Evolutionary conservation across 2,797 vertebrate species (phyloP).

Genomic region (Gymnocypris eckloni): DNA sequence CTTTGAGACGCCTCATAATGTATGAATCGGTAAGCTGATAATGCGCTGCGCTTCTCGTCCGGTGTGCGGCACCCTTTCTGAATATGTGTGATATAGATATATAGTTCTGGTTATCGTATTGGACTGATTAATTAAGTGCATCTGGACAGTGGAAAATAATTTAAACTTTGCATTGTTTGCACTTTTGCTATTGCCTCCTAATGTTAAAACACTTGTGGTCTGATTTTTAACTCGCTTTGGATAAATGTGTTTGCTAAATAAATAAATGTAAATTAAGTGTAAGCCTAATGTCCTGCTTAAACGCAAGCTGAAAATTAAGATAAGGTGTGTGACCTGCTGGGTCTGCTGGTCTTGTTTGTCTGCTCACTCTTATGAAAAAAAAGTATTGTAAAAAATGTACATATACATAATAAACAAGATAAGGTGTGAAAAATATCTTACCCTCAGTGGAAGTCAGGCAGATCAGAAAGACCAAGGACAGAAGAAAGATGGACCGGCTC

Average conservation of each 20-base stretch:
- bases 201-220: too few relatives aligned
- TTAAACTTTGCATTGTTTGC: too few relatives aligned
- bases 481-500: slow-evolving; percentile 9
- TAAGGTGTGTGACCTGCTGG: background rate
- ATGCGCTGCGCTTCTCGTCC: background rate
- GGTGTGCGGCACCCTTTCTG: background rate
- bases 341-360: too few relatives aligned
- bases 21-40: background rate
- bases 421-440: slow-evolving; percentile 1
- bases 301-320: background rate
- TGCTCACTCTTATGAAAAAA: too few relatives aligned
- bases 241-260: too few relatives aligned
- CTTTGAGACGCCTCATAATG: background rate
- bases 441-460: slow-evolving; percentile 5
- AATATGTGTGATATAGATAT: background rate
- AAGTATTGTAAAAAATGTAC: too few relatives aligned
- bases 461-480: slow-evolving; percentile 17
- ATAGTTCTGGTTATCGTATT: background rate
- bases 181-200: too few relatives aligned
- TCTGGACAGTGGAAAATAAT: background rate
- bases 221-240: background rate
- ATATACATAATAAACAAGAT: background rate
- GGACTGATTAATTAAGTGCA: background rate
- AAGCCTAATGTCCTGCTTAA: background rate
- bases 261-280: background rate